Base-by-base conservation (phyloP, 37 sponge, comb jelly and placozoan species). In the Beroe forskalii region DNA sequence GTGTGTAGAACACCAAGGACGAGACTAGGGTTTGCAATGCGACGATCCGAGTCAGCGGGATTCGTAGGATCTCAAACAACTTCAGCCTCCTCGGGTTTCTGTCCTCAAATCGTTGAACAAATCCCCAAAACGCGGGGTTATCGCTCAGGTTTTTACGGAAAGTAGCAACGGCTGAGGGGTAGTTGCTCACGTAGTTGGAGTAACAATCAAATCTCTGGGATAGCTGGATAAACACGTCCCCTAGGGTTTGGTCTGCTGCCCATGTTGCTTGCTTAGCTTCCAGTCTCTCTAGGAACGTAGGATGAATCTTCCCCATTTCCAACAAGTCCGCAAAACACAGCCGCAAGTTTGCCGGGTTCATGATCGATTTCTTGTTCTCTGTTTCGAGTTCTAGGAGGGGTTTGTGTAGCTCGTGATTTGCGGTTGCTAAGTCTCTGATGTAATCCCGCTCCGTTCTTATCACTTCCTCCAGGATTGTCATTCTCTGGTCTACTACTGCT, bases 81-180 rank as follows among this genome's bases (percentile, higher is more conserved):
- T 80, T 41, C 19, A 38, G 14, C 55, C 86, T 41, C 38, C 35
- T 44, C 30, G 55, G 23, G 25, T 80, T 41, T 23, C 27, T 3
- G 3, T 48, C 25, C 28, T 80, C 55, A 27, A 44, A 80, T 1
- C 27, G 55, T 24, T 80, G 48, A 1, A 80, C 25, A n/a, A 80
- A 80, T 22, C 38, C 86, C 86, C 86, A 80, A 23, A 80, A 80
- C 12, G 86, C 86, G 40, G 86, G 86, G 55, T 80, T 80, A 9
- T 80, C 86, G 48, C 35, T 80, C 38, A 80, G 40, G 55, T 80
- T 80, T 38, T 80, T 80, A 1, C 86, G 86, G 48, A 33, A 80
- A 41, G 35, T 80, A 1, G 86, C 40, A 1, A 80, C 35, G 14
- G 55, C 42, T 27, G 86, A 80, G 48, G 86, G 86, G 86, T 80